Base-by-base conservation (phyloP, 2,888 invertebrate species). In the Meliscaeva auricollis region DNA sequence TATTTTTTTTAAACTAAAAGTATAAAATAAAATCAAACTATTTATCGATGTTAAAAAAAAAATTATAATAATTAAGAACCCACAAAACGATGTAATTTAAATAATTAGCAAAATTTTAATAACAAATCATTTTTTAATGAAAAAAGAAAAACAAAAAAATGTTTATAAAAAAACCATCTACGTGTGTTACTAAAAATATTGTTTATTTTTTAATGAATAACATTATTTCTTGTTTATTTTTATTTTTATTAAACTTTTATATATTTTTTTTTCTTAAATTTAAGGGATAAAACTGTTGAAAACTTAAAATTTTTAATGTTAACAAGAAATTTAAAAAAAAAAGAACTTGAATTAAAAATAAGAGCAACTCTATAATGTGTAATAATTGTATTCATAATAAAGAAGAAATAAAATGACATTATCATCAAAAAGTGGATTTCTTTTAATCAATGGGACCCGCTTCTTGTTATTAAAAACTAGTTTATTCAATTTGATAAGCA, bases 11-110 rank as follows among this genome's bases (percentile, higher is more conserved):
- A 13, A 38, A 62, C 11, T 60, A 68, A 41, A 9, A 30, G 44
- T 9, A 60, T 50, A 68, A 58, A 62, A 30, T 4, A 32, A 72
- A 79, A 44, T 50, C 48, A 70, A 66, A 69, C 48, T 52, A 48
- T 73, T 74, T 73, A 56, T 75, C 26, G 52, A 75, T 79, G 79
- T 79, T 38, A 9, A 38, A 38, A n/a, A n/a, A 32, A 70, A 70
- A 46, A 56, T 54, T 50, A 17, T 75, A 75, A 66, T 70, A 26
- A 35, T 20, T 20, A 56, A 44, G 38, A 26, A 41, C 54, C 22
- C 73, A 78, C 78, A 41, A 22, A 54, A 44, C 15, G 38, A 52
- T 73, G 48, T 62, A 8, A 74, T 69, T 82, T 58, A 9, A 77
- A 64, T 50, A 20, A 38, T 62, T 62, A 72, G 13, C 26, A 62